Base-by-base conservation (phyloP, 2,888 invertebrate species). In the Pardosa pseudoannulata region DNA sequence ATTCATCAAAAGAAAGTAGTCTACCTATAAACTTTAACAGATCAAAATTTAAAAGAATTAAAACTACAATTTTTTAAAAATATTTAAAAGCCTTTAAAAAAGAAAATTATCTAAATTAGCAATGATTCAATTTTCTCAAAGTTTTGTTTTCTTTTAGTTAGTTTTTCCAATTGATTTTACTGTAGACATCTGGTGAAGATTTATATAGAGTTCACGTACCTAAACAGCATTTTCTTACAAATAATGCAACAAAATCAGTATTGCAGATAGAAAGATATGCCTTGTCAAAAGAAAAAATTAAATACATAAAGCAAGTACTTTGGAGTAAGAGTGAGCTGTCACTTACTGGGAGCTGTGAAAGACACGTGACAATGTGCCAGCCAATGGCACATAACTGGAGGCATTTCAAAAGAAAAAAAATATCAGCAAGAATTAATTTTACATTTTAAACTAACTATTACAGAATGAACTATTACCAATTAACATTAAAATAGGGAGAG, bases 311-410 rank as follows among this genome's bases (percentile, higher is more conserved):
- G 68, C 75, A 76, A 79, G 78, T 78, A 85, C 50, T 78, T 76
- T 75, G 87, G 76, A 87, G 76, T 79, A 87, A 87, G 76, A 87
- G 79, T 80, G 79, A 80, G 79, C 87, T 76, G 71, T 75, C 75
- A 89, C 89, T 89, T 88, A 89, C 89, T 89, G 89, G 50, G 89
- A 89, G 74, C 88, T 88, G 79, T 89, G 88, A 88, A 89, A 89
- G 75, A 89, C 89, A 78, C 83, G 82, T 46, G 89, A 89, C 79
- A 89, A 86, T 46, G 89, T 87, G 87, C 89, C 89, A 71, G 89
- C 89, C 86, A 89, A 87, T 79, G 89, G 88, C 75, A 89, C 89
- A 87, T 89, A 89, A 89, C 89, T 89, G 87, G 87, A 79, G 65
- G 88, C 85, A 88, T 76, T 87, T 87, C 68, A 81, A 83, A 74